These are phyloP conservation scores for Platyscapa corneri DNA, from an alignment of 1,140 invertebrate species.

Conservation along the genomic window DNA sequence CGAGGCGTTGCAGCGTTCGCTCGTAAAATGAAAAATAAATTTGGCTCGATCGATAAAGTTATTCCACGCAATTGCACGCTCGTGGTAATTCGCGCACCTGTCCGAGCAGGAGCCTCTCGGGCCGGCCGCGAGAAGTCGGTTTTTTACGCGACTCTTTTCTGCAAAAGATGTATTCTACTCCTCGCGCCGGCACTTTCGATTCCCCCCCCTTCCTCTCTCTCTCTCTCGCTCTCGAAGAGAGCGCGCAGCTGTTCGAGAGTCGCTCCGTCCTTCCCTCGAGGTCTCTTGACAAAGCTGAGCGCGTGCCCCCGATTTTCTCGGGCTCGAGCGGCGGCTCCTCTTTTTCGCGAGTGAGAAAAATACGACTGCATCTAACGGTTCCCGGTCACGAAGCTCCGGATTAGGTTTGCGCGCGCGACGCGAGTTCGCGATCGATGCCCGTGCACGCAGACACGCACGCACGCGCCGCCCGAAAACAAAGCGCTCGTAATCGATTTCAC, in stretches of 20 bases:
- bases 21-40: background rate
- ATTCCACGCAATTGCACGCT: background rate
- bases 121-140: background rate
- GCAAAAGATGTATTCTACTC: background rate
- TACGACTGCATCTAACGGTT: conserved; percentile 16
- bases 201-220: background rate
- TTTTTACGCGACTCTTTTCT: background rate
- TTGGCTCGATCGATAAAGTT: background rate
- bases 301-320: conserved; percentile 4
- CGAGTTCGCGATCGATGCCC: conserved; percentile 20
- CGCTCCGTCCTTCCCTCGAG: background rate
- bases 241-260: background rate
- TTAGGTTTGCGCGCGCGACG: background rate
- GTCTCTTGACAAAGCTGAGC: background rate
- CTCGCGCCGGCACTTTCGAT: background rate
- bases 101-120: background rate
- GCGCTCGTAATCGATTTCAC: conserved; percentile 3
- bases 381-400: conserved; percentile 28
- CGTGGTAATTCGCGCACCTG: background rate
- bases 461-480: background rate
- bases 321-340: background rate
- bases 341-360: background rate
- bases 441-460: conserved; percentile 11
- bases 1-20: background rate
- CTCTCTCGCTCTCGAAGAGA: background rate